Evolutionary conservation across 2,888 invertebrate species (phyloP), one percentile per base, ranked within the genome.

Genomic region (Tubiluchus corallicola): DNA sequence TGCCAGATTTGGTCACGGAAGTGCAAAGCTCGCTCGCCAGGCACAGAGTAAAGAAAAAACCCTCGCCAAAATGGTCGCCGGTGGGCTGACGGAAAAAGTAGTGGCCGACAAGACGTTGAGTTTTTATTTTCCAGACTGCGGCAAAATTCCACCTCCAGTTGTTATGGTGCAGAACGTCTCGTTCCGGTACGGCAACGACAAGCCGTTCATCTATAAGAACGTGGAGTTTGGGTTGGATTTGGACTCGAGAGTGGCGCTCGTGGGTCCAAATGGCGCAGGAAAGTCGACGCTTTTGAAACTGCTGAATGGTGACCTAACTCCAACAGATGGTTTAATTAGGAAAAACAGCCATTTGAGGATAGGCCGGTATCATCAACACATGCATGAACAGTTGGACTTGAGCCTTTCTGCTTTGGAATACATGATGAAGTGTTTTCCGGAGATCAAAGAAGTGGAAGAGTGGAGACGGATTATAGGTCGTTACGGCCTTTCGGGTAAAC

Each of bases 31-130:
- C 51, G 98, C 98, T 1, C 73, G 98, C 47, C 98, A 99, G 64
- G 98, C 98, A 4, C 98, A 99, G 68, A 94, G 92, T 50, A 98
- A 98, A 68, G 98, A 99, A 67, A 99, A 99, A 67, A 96, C 96
- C 0, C 68, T 99, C 47, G 92, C 92, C 18, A 98, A 98, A 68
- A 99, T 99, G 98, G 90, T 99, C 13, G 90, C 94, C 21, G 83
- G 83, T 57, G 96, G 96, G 2, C 73, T 98, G 18, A 96, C 96
- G 0, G 94, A 96, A 61, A 90, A 84, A 68, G 94, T 96, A 0
- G 49, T 56, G 1, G 75, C 73, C 50, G 98, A 99, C 60, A 94
- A 67, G 72, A 74, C 74, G 41, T 75, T 94, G 44, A 82, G 82
- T 56, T 98, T 99, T 66, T 88, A 82, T 64, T 99, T 99, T 66